Percentiles rank a stretch among this genome's conserved stretches.
These are phyloP conservation scores for Echiichthys vipera DNA, from an alignment of 2,797 vertebrate species.

Conservation along the genomic window DNA sequence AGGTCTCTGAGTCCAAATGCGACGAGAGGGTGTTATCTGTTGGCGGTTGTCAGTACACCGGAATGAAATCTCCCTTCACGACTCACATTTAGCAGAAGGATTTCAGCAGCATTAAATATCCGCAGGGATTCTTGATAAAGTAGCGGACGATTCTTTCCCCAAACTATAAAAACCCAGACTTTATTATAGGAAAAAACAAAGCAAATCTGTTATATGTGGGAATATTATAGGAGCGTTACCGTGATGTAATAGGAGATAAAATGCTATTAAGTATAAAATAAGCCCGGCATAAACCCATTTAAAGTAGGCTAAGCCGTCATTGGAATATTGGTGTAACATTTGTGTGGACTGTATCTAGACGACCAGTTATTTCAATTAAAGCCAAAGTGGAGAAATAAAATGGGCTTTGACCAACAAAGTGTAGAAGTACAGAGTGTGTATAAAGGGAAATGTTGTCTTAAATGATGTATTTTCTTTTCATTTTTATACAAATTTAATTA, in stretches of 20 bases:
- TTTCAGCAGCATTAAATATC: conserved; percentile 28
- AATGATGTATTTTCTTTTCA: not conserved
- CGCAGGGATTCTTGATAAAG: conserved; percentile 6
- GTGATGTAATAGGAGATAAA: conserved; percentile 46
- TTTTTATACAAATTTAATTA: not conserved
- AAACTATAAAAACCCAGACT: not conserved
- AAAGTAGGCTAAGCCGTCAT: conserved; percentile 54
- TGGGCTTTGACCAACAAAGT: not conserved
- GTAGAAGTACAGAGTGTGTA: not conserved
- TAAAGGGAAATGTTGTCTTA: not conserved
- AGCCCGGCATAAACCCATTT: conserved; percentile 29
- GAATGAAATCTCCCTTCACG: conserved; percentile 29
- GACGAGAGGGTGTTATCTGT: conserved; percentile 46
- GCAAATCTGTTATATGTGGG: not conserved
- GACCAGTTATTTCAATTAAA: conserved; percentile 21
- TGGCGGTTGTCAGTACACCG: conserved; percentile 35
- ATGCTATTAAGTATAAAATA: conserved; percentile 44
- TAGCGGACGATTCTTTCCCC: not conserved
- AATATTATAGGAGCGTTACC: not conserved
- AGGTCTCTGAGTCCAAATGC: conserved; percentile 62
- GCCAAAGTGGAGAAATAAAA: not conserved
- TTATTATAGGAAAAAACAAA: conserved; percentile 3
- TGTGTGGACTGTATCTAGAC: conserved; percentile 15
- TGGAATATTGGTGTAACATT: conserved; percentile 32
- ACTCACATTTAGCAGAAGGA: conserved; percentile 24